Evolutionary conservation across 2,888 invertebrate genomes (phyloP), one percentile per base, ranked within the genome.

Genomic region (Tethea ocularis): DNA sequence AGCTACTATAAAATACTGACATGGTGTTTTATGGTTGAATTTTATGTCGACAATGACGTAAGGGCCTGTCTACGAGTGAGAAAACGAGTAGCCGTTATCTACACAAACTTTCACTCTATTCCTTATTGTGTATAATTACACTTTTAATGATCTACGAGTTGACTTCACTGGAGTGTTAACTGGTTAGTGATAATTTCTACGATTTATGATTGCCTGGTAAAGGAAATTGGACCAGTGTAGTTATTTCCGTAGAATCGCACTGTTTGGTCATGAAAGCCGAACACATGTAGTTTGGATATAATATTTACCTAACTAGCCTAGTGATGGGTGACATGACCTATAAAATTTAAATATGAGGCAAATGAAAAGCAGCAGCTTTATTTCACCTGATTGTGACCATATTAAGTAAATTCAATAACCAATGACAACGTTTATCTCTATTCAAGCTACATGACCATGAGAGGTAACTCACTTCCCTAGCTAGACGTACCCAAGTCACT

Each of bases 391-490:
- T 13, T 7, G 10, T 46, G 17, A 46, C 20, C 41, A 20, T 46
- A n/a, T 46, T n/a, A 20, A 46, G 41, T 46, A 20, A n/a, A 41
- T 57, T 26, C 57, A 57, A 63, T 61, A 64, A 60, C 56, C 26
- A 57, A 67, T 63, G 64, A 64, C 65, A 61, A 67, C 66, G 68
- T 65, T 74, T 72, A 78, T 74, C 69, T 71, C 63, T 64, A 71
- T 73, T 69, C 69, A 68, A 69, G 65, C 64, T 60, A 70, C 67
- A 66, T 56, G 51, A 26, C 55, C 57, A 68, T 69, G 74, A 80
- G 77, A 73, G 73, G 75, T 74, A 76, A 80, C 77, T 80, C 83
- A 83, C 70, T 77, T 68, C 64, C 63, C 61, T 76, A 77, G 80
- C 61, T 76, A 77, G 80, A 78, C 75, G 72, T 78, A 68, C 68